phyloP scores from a whole-genome alignment of 2,113 vertebrate genomes.

The Peromyscus californicus region DNA sequence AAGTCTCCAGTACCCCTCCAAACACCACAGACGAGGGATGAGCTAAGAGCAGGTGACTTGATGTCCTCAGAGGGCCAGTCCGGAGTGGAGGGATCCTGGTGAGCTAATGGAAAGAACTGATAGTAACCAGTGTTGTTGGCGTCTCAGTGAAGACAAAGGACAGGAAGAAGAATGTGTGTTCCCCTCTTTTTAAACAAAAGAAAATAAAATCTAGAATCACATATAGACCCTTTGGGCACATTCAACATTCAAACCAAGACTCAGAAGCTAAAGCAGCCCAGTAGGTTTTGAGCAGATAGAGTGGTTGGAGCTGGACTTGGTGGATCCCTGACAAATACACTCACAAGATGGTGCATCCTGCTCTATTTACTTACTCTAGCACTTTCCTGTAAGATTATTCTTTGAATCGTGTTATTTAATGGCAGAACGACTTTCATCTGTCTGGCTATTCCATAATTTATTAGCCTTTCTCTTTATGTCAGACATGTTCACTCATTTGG shows the following conservation, averaged over 20 bases:
- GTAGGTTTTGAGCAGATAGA: neutral
- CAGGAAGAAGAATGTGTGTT: neutral
- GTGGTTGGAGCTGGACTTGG: neutral
- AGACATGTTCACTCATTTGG: neutral
- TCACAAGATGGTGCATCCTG: neutral
- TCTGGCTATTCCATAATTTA: neutral
- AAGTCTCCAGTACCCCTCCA: neutral
- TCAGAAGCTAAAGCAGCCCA: neutral
- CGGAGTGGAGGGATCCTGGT: neutral
- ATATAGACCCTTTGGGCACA: neutral
- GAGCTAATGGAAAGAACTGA: neutral
- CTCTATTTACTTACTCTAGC: neutral
- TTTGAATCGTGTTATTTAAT: neutral
- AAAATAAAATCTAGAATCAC: neutral
- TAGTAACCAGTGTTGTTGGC: neutral
- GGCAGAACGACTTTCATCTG: neutral
- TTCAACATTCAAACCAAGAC: neutral
- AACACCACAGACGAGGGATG: neutral
- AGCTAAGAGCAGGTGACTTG: neutral
- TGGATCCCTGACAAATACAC: neutral
- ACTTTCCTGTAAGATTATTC: neutral
- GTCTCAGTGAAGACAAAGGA: neutral
- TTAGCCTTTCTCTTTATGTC: neutral
- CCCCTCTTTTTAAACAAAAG: neutral
- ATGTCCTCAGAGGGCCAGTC: neutral